phyloP scores from a whole-genome alignment of 2,797 vertebrate species.

The Urophycis tenuis region DNA sequence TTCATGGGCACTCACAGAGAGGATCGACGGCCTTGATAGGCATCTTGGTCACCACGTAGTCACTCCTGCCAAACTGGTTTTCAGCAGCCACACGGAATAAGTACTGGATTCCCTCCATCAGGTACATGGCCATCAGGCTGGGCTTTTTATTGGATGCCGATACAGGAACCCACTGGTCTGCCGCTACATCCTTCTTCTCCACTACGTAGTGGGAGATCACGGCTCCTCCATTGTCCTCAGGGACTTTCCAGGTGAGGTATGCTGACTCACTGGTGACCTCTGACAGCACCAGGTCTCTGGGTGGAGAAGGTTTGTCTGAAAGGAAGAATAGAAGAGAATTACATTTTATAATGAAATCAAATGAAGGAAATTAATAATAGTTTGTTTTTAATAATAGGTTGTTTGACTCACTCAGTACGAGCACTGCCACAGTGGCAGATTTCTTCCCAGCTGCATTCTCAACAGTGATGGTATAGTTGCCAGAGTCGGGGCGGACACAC shows the following conservation, averaged over 20 bases:
- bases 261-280: constrained; percentile 93
- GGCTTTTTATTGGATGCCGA: constrained; percentile 89
- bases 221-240: constrained; percentile 91
- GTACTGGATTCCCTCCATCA: constrained; percentile 95
- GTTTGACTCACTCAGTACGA: constrained; percentile 74
- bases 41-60: constrained; percentile 75
- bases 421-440: constrained; percentile 86
- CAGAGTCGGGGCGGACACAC: constrained; percentile 83
- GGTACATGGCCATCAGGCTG: constrained; percentile 87
- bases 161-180: constrained; percentile 85
- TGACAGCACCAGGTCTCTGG: constrained; percentile 83
- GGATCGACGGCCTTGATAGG: constrained; percentile 95
- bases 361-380: background rate
- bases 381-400: too few relatives aligned
- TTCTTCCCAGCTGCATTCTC: constrained; percentile 91
- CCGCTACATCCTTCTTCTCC: constrained; percentile 91
- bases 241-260: constrained; percentile 92
- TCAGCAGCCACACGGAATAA: constrained; percentile 95
- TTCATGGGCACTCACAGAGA: constrained; percentile 80
- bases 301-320: constrained; percentile 91
- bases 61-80: constrained; percentile 92
- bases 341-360: background rate
- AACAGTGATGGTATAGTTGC: constrained; percentile 84
- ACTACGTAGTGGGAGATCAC: constrained; percentile 93
- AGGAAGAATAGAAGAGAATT: constrained; percentile 5